Conservation (phyloP, 2,797 vertebrate genomes). For the Onychomys torridus region DNA sequence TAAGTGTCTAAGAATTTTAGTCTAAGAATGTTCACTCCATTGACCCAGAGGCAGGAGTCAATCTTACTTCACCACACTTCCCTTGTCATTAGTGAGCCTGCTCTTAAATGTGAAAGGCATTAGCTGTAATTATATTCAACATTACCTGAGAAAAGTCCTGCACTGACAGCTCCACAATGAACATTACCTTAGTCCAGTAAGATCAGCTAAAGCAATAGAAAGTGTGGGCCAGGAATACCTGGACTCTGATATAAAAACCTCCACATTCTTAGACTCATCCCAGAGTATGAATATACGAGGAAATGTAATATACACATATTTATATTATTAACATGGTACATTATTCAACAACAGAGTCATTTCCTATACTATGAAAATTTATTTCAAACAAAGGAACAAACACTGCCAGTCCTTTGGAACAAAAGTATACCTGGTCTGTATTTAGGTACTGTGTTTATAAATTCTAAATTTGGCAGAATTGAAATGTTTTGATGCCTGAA, state of each 20-base stretch:
- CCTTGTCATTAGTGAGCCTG: neutral
- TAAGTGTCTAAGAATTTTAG: neutral
- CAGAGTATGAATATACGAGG: neutral
- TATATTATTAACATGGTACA: neutral
- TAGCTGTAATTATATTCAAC: neutral
- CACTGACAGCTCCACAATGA: neutral
- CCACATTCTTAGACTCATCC: neutral
- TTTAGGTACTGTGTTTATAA: neutral
- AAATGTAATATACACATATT: neutral
- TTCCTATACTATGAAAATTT: neutral
- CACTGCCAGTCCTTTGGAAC: neutral
- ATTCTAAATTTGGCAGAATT: neutral
- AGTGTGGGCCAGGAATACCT: neutral
- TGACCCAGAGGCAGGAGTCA: neutral
- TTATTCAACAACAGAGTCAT: neutral
- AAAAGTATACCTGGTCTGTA: neutral
- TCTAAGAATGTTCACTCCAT: neutral
- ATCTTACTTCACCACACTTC: neutral
- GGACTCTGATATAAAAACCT: neutral
- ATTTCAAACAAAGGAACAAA: neutral
- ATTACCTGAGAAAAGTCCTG: fast-evolving
- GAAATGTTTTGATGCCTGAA: neutral
- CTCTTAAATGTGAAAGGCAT: neutral
- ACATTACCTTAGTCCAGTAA: neutral
- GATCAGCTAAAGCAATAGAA: neutral